Base-by-base conservation (phyloP, 1,140 invertebrate genomes). In the Drosophila saltans region DNA sequence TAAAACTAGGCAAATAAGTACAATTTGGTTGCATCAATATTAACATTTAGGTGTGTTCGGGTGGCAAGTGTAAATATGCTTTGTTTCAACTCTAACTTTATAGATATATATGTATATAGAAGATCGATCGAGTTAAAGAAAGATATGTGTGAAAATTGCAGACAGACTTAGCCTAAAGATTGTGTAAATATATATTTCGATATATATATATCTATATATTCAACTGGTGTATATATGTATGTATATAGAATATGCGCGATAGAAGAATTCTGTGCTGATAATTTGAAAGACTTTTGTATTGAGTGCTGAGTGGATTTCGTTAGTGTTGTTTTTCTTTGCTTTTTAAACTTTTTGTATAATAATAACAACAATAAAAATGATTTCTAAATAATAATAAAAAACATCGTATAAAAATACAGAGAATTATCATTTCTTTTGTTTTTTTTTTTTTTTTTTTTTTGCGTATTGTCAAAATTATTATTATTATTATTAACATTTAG, bases 381-480 rank as follows among this genome's bases (percentile, higher is more conserved):
- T 26, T 75, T 78, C 67, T 84, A 88, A 84, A 84, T 84, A 81
- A 89, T 90, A 80, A 88, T 81, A 52, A 52, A 48, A 52, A 52
- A 52, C 45, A 10, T 85, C 74, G 60, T 89, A 89, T 90, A 89
- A 90, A 88, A 88, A 88, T 88, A 88, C 83, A 88, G 76, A 77
- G 48, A 88, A 83, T 26, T 52, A 52, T 52, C 45, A 52, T 10
- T 52, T 26, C 45, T 26, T 52, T 21, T 52, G 21, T 52, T 3
- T 88, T 78, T 86, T 65, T 80, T 77, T 78, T 16, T 16, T 16
- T 16, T 16, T 16, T 0, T 16, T 16, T 16, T 73, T 77, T 83
- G 70, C 78, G 81, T 90, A 90, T 89, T 89, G 85, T 89, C 85
- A 81, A 90, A 90, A 90, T 90, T 52, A 90, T 90, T 80, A 80